Evolutionary conservation across 1,140 invertebrate genomes (phyloP).

Genomic region (Microvelia longipes): DNA sequence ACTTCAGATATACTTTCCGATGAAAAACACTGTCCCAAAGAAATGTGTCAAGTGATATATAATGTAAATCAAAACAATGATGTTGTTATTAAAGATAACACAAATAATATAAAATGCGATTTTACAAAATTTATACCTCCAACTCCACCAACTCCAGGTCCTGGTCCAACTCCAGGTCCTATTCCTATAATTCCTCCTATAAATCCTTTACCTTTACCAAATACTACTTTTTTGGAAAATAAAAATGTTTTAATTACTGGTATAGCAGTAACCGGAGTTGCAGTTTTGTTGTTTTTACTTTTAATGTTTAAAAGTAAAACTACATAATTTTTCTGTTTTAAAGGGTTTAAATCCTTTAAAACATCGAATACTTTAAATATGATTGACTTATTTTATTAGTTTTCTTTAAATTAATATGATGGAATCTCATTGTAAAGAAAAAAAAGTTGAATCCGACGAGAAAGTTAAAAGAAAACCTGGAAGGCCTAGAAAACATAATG

Average conservation of each 20-base stretch:
- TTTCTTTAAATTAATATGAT: neutral
- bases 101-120: neutral
- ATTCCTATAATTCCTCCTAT: neutral
- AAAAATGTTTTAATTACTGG: neutral
- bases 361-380: neutral
- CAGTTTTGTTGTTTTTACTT: neutral
- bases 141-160: neutral
- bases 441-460: neutral
- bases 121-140: neutral
- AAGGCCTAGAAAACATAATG: neutral
- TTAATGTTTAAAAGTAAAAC: neutral
- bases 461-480: neutral
- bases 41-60: neutral
- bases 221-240: neutral
- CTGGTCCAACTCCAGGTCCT: neutral
- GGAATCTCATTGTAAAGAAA: neutral
- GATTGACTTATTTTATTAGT: neutral
- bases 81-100: neutral
- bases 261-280: neutral
- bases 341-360: neutral
- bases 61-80: neutral
- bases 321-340: neutral
- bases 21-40: neutral
- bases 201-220: neutral
- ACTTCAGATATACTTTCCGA: neutral